phyloP scores from a whole-genome alignment of 1,140 invertebrate species.

The Philaenus spumarius region DNA sequence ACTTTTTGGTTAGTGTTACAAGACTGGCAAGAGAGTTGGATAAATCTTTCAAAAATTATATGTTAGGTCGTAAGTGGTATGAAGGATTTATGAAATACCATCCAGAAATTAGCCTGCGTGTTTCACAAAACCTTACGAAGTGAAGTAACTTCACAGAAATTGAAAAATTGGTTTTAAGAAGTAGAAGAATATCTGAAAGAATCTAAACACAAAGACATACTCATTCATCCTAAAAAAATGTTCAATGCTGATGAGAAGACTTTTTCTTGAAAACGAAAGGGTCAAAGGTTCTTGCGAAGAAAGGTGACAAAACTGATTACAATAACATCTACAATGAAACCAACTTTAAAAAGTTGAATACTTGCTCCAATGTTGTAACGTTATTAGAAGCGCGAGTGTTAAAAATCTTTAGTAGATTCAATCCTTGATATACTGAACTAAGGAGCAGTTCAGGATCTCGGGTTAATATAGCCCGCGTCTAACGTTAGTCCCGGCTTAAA shows the following conservation, averaged over 20 bases:
- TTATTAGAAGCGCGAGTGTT: too few species aligned
- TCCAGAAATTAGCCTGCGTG: not conserved
- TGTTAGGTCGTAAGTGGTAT: conserved; percentile 1
- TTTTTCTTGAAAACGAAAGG: not conserved
- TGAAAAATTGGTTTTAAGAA: conserved; percentile 29
- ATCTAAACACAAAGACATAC: conserved; percentile 28
- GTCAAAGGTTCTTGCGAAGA: conserved; percentile 8
- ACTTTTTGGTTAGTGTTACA: too few species aligned
- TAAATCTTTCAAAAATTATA: conserved; percentile 32
- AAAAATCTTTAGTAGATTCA: too few species aligned
- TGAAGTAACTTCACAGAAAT: conserved; percentile 26
- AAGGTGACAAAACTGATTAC: conserved; percentile 19
- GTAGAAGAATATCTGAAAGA: conserved; percentile 33
- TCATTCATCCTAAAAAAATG: conserved; percentile 21
- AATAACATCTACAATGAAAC: not conserved
- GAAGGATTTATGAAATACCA: not conserved
- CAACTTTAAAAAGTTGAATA: too few species aligned
- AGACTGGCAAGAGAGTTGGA: conserved; percentile 25
- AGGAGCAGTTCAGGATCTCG: too few species aligned
- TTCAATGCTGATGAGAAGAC: conserved; percentile 24
- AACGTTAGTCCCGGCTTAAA: too few species aligned
- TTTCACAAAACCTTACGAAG: conserved; percentile 32
- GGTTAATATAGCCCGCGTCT: too few species aligned
- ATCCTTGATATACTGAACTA: too few species aligned
- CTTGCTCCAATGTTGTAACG: too few species aligned